phyloP scores from a whole-genome alignment of 2,113 vertebrate genomes.

The Pontoporia blainvillei region DNA sequence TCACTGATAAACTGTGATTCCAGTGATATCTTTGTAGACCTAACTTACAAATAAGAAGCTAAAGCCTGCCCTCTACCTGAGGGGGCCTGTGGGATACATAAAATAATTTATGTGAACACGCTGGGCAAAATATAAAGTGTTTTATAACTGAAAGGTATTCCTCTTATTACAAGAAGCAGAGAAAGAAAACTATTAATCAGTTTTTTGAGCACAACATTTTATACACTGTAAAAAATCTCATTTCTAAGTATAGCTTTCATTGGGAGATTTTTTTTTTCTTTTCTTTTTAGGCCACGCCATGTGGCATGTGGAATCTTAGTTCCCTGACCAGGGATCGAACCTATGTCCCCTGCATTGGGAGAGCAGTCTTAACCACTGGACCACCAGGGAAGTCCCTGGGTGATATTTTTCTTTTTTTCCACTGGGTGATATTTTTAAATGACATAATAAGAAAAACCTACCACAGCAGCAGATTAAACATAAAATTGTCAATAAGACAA shows the following conservation, averaged over 20 bases:
- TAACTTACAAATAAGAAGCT: neutral
- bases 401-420: no score
- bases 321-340: no score
- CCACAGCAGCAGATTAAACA: neutral
- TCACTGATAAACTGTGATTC: neutral
- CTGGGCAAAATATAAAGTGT: conserved; percentile 20
- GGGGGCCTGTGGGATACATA: neutral
- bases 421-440: neutral
- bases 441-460: neutral
- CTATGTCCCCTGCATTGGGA: no score
- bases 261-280: neutral
- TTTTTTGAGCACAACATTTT: conserved; percentile 23
- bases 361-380: no score
- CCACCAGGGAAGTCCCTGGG: no score
- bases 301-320: no score
- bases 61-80: neutral
- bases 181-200: neutral
- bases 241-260: neutral
- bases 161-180: neutral
- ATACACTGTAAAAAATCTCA: conserved; percentile 27
- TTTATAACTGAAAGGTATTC: neutral
- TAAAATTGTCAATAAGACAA: neutral
- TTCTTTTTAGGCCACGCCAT: no score
- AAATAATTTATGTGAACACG: neutral
- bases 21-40: neutral